Base-by-base conservation (phyloP, 2,113 vertebrate species). In the Erythrocercus mccallii region DNA sequence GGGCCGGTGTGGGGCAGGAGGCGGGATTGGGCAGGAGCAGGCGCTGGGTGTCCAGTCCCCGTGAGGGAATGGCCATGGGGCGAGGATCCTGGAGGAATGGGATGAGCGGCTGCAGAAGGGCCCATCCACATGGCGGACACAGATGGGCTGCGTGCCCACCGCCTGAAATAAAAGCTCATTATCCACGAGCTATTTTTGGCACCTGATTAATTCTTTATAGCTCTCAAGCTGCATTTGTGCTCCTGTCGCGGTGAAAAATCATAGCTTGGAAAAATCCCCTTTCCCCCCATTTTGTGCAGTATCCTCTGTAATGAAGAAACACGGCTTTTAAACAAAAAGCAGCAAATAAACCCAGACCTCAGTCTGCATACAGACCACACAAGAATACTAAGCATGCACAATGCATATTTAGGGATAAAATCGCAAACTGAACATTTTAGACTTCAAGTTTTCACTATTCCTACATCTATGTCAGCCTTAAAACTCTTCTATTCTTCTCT, bases 31-130 rank as follows among this genome's bases (percentile, higher is more conserved):
- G 35, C 11, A 25, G 21, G 27, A 65, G 47, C 2, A 0, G 50
- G 37, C 1, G 0, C 35, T 3, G 4, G 8, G 51, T 42, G 17
- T n/a, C 11, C 44, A 5, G 33, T 4, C 27, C n/a, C 40, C 1
- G 0, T 20, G 38, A 81, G 56, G 38, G 42, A 9, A 37, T 3
- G 5, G 17, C 18, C 45, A 1, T 7, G 69, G 69, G 11, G 2
- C 2, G 4, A n/a, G 28, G 28, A 16, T n/a, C 24, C 45, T 4
- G 16, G 3, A 35, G 92, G 60, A 77, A 11, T 0, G 51, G 20
- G 15, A 33, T 0, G 2, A 35, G 69, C 0, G 4, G 47, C 74
- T 51, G 53, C 57, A 7, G 45, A 45, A 25, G 0, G 0, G 54
- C 56, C 64, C 1, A 0, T 42, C 44, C 48, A 9, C 38, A 22